Evolutionary conservation across 2,113 vertebrate species (phyloP).

Genomic region (Phalacrocorax aristotelis): DNA sequence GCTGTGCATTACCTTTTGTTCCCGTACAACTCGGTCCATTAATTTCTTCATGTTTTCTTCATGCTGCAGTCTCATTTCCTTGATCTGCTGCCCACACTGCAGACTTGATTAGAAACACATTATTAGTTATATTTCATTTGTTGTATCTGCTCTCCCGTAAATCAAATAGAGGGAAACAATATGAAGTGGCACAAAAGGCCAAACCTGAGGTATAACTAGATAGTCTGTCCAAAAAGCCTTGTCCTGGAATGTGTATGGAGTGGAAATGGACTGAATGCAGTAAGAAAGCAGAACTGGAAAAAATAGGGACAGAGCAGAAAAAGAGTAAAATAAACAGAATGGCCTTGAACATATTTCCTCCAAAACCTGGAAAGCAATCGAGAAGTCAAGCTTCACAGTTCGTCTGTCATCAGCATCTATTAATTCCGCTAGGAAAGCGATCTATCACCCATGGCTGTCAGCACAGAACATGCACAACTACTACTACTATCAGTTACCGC

Average conservation of each 20-base stretch:
- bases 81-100: slow-evolving; percentile 94
- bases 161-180: background rate
- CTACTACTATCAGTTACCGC: background rate
- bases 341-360: background rate
- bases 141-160: background rate
- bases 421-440: background rate
- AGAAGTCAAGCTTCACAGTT: background rate
- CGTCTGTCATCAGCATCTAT: background rate
- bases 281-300: background rate
- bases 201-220: background rate
- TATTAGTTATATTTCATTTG: slow-evolving; percentile 22
- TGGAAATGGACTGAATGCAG: background rate
- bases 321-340: background rate
- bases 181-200: background rate
- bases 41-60: slow-evolving; percentile 87
- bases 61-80: slow-evolving; percentile 88
- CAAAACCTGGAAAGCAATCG: background rate
- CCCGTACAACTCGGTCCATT: slow-evolving; percentile 73
- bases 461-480: background rate
- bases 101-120: slow-evolving; percentile 79
- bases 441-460: background rate
- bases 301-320: background rate
- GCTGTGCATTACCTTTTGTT: slow-evolving; percentile 71
- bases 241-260: background rate
- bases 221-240: background rate